Evolutionary conservation across 2,888 invertebrate genomes (phyloP), one percentile per base, ranked within the genome.

Genomic region (Epirrhoe tristata): DNA sequence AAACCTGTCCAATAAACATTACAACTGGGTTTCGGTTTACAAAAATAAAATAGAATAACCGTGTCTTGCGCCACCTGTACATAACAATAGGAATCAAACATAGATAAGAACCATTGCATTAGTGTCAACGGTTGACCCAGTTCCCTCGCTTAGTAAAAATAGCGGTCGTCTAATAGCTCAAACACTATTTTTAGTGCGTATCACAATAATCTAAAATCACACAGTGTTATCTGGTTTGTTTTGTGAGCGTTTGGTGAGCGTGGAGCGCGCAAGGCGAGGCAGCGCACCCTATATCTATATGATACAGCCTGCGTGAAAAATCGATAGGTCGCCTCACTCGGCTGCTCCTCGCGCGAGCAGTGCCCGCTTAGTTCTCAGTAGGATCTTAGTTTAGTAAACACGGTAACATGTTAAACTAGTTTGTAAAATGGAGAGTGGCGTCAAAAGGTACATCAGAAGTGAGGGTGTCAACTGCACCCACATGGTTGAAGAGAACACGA

Each of bases 161-260:
- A 93, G 91, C 90, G 82, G 74, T 79, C 84, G 86, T 90, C 91
- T 91, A 92, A 48, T 91, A 91, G 91, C 93, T 93, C 92, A 84
- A 89, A 84, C 84, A 87, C 92, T 93, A 93, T 93, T 93, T 90
- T 84, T 92, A 92, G 90, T 87, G 83, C 85, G 84, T 89, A 90
- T 91, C 87, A 87, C 80, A 82, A 83, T 89, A 87, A 87, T 87
- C 83, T 84, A 71, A 84, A 86, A 84, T 77, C 83, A 86, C 81
- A 78, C 83, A 83, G 89, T 87, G 84, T 85, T 85, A 88, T 77
- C 76, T 80, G 43, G 50, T 81, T 82, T 80, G 80, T 78, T 78
- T 73, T 72, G 71, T 74, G 74, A 72, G 71, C 67, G 70, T 73
- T 69, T 58, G 69, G 71, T 73, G 74, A 70, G 63, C 64, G 60